Conservation (phyloP, 2,797 vertebrate species). For the Mus caroli region DNA sequence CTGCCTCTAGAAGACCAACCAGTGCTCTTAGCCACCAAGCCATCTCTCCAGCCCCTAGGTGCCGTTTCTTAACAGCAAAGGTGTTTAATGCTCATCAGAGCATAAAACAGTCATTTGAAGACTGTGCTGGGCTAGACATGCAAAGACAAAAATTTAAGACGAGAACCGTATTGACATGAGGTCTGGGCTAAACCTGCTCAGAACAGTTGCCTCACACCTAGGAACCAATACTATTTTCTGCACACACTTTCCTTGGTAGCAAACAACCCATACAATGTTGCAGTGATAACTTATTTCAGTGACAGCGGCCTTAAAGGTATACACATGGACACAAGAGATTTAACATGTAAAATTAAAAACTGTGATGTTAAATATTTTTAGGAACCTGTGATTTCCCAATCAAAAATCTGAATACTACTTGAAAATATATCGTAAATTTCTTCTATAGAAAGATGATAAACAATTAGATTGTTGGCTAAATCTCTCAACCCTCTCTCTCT, state of each 20-base stretch:
- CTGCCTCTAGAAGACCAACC: not conserved
- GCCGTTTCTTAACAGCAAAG: conserved; percentile 27
- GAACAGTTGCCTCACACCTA: not conserved
- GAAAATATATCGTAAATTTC: not conserved
- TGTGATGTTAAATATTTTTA: conserved; percentile 35
- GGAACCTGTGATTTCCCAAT: conserved; percentile 43
- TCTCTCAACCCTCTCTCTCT: too few species aligned
- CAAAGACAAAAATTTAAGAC: conserved; percentile 14
- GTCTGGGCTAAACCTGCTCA: not conserved
- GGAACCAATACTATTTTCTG: not conserved
- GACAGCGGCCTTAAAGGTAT: not conserved
- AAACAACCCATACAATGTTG: not conserved
- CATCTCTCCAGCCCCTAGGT: not conserved
- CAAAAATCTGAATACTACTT: conserved; percentile 29
- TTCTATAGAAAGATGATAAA: not conserved
- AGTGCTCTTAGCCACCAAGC: not conserved
- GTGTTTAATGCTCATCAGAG: not conserved
- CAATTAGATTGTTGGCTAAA: not conserved
- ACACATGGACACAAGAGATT: not conserved
- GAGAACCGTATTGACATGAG: not conserved
- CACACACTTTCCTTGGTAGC: not conserved
- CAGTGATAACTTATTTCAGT: conserved; percentile 10
- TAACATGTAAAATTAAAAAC: conserved; percentile 48
- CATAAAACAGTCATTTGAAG: conserved; percentile 55
- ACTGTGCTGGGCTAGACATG: not conserved